Percentiles rank a stretch among this genome's conserved stretches.
These are phyloP conservation scores for Casuarius casuarius DNA, from an alignment of 2,113 vertebrate species.

Conservation along the genomic window DNA sequence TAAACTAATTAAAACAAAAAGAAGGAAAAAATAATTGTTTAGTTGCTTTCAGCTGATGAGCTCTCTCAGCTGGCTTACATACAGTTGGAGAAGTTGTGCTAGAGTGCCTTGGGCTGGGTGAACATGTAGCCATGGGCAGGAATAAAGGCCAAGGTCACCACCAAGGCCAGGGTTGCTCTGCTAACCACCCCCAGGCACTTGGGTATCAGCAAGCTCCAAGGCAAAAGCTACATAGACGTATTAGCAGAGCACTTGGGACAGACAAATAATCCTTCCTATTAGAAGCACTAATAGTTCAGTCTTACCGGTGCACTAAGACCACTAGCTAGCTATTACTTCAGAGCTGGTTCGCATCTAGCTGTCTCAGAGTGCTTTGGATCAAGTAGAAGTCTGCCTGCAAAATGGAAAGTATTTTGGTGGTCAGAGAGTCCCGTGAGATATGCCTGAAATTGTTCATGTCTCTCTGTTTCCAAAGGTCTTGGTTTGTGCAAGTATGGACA, in stretches of 20 bases:
- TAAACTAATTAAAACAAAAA: not conserved
- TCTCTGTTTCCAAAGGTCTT: not conserved
- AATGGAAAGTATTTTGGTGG: not conserved
- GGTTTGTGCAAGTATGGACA: fast-evolving
- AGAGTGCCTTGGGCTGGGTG: not conserved
- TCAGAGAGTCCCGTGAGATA: not conserved
- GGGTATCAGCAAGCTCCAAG: not conserved
- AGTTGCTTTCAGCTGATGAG: not conserved
- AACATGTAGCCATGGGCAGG: not conserved
- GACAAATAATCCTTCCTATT: not conserved
- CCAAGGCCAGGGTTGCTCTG: not conserved
- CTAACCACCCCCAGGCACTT: not conserved
- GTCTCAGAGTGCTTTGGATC: not conserved
- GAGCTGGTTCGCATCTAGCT: not conserved
- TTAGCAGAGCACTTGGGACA: not conserved
- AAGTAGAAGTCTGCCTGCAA: not conserved
- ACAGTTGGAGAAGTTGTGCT: not conserved
- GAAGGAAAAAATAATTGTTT: not conserved
- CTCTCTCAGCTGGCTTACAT: not conserved
- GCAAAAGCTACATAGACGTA: not conserved
- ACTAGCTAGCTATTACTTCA: not conserved
- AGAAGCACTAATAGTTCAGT: not conserved
- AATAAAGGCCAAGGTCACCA: not conserved
- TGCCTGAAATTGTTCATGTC: not conserved
- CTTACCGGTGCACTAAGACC: not conserved